Base-by-base conservation (phyloP, 2,888 invertebrate genomes). In the Macrosiphum euphorbiae region DNA sequence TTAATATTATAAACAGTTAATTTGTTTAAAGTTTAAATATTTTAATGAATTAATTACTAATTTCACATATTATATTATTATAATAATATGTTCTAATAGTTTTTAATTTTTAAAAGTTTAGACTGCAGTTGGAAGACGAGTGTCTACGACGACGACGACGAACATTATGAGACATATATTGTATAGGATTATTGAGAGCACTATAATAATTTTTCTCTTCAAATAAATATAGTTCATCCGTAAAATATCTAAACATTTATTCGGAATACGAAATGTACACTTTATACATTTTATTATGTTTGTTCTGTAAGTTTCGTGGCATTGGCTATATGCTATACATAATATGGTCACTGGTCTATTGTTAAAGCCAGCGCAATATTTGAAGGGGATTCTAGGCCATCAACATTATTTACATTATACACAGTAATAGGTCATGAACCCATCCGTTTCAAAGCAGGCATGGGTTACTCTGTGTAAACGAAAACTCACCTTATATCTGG, bases 331-430 rank as follows among this genome's bases (percentile, higher is more conserved):
- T 35, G 20, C 8, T 78, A 78, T 78, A 35, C 20, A 78, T 20
- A 35, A 35, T 78, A 41, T 41, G 35, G 35, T 78, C 0, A 35
- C 20, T 35, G 78, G 78, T 8, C 78, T 78, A 78, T 78, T 78
- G 78, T 78, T 78, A 35, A 78, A 78, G 20, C 78, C 35, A 78
- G 35, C 35, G 35, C 61, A 61, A 13, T 89, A 24, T 67, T 90
- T 47, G 28, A 47, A 61, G 11, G n/a, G 61, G 67, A 24, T 67
- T 90, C 24, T 47, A 67, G n/a, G 11, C 67, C 13, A 90, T 67
- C n/a, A 67, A 90, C 61, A 61, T n/a, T 90, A 67, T 90, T 88
- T 90, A 47, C 90, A 90, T 47, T 90, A 3, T 41, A 41, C 47
- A 47, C 90, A 20, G 55, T 44, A 50, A 28, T 78, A 86, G 47